Evolutionary conservation across 2,888 invertebrate species (phyloP), one percentile per base, ranked within the genome.

Genomic region (Calliopum simillimum): DNA sequence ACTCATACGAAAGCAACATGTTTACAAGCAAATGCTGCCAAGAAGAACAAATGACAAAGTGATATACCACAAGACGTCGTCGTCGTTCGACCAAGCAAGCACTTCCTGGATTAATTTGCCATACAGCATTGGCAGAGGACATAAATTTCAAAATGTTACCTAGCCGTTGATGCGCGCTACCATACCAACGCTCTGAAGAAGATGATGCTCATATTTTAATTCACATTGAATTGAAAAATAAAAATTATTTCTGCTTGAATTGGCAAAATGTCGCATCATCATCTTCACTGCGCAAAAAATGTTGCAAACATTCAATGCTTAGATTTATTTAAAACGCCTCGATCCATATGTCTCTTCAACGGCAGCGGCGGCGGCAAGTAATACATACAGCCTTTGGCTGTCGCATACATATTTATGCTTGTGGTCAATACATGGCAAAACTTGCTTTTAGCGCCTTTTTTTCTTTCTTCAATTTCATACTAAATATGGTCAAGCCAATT

Each of bases 61-160:
- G 12, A 53, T 51, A 53, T 53, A 63, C 49, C 53, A 53, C 8
- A 43, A n/a, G n/a, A n/a, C n/a, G n/a, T n/a, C n/a, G n/a, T n/a
- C n/a, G 23, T 46, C 23, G 33, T n/a, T n/a, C n/a, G n/a, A n/a
- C 33, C 33, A 33, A 33, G 8, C 33, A 41, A 25, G 19, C 73
- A 75, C 74, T 78, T 77, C 76, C 76, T 76, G 76, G 74, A 75
- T 76, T 73, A 75, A 76, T 76, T 76, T 75, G 74, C 77, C 75
- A 74, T 75, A 69, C 72, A 73, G 65, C 47, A 69, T 16, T n/a
- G 13, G 58, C 58, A 58, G 33, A 21, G 61, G 12, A 46, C 61
- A 61, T 33, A 33, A 33, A 33, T 46, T 61, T 46, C 61, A 46
- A 33, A n/a, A 46, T 46, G 61, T 14, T 14, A 21, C 46, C 61